Base-by-base conservation (phyloP, 2,888 invertebrate genomes). In the Nomada lathburiana region DNA sequence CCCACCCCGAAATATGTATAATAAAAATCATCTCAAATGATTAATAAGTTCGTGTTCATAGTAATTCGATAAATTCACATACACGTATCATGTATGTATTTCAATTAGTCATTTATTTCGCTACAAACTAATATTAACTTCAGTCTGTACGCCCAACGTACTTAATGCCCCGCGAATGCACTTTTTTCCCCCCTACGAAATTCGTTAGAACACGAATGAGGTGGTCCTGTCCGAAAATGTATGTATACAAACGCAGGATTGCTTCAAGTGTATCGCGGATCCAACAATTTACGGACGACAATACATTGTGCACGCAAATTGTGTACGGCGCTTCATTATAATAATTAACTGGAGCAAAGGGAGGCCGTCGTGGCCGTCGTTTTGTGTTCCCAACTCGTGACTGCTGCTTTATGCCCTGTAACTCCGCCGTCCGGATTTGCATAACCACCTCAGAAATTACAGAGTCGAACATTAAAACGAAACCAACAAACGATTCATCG, bases 361-460 rank as follows among this genome's bases (percentile, higher is more conserved):
- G 86, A 84, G 80, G 47, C 11, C 83, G 77, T 71, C 76, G 73
- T 75, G 88, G 72, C 76, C 76, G 75, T 77, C 65, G 73, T 82
- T 74, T 80, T 74, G 59, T 50, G 69, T 29, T 70, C 42, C 26
- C 76, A 71, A 57, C 72, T 67, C 36, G 68, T 50, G 80, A 76
- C 76, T 78, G 75, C 57, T 73, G 85, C 86, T 81, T 82, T 80
- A 80, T 85, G 73, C 82, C 81, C 82, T 81, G 85, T 87, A 89
- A 88, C 87, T 89, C 76, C 84, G 83, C 82, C 83, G 72, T 77
- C 75, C 42, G 78, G 79, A 91, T 92, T 91, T 91, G 89, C 90
- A 92, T 91, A 91, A 91, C 86, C 88, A 90, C 87, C 87, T 89
- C 86, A 89, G 89, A 89, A 90, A 90, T 89, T 90, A 85, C 89